phyloP scores from a whole-genome alignment of 2,888 invertebrate species.

The Eurois occulta region DNA sequence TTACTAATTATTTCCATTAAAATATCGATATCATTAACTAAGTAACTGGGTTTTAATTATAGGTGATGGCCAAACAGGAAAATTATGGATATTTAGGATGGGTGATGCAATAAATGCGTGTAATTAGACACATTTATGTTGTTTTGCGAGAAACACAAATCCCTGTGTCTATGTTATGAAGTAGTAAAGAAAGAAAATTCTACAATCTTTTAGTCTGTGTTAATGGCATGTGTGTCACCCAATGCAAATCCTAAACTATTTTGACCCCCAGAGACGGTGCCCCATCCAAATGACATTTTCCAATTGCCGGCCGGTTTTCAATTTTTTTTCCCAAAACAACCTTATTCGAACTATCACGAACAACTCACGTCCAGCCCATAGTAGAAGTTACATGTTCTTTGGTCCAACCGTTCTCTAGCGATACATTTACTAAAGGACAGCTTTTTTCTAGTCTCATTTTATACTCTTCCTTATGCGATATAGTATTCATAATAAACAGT shows the following conservation, averaged over 20 bases:
- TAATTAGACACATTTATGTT: not conserved
- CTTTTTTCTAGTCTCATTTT: not conserved
- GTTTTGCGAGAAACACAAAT: not conserved
- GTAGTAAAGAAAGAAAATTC: too few species aligned
- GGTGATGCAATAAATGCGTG: not conserved
- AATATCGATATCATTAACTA: not conserved
- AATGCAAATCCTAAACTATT: not conserved
- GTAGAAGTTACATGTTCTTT: not conserved
- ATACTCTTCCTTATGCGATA: not conserved
- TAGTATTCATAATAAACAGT: not conserved
- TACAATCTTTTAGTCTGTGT: too few species aligned
- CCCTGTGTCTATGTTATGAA: too few species aligned
- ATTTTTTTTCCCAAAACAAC: not conserved
- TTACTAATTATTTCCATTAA: not conserved
- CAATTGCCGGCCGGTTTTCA: not conserved
- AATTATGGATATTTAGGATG: not conserved
- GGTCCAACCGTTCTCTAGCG: not conserved
- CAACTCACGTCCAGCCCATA: not conserved
- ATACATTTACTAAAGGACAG: not conserved
- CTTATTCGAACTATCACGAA: too few species aligned
- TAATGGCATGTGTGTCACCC: too few species aligned
- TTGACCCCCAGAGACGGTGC: not conserved
- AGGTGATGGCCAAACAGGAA: slow-evolving; percentile 1
- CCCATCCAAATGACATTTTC: not conserved
- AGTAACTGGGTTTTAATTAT: not conserved